Base-by-base conservation (phyloP, 1,140 invertebrate genomes). In the Nephila pilipes region DNA sequence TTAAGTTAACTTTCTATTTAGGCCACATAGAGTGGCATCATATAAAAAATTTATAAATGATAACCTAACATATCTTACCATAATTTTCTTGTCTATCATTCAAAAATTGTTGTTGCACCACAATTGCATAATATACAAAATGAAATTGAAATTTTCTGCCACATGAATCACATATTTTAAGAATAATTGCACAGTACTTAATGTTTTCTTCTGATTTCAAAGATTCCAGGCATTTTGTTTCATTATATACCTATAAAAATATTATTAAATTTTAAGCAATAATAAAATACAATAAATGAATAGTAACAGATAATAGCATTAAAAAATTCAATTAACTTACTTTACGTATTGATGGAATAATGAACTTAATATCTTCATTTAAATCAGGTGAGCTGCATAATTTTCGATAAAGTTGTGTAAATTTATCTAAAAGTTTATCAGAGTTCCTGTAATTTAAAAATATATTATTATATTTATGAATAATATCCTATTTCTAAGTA, bases 81-180 rank as follows among this genome's bases (percentile, higher is more conserved):
- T 83, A 57, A 14, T 8, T 22, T 55, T 83, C n/a, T 29, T 83
- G 81, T 22, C 4, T 89, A 60, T 89, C 57, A 6, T 93, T 93
- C 18, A 89, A 55, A 85, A 38, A 93, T 0, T 60, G 32, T 22
- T 88, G 87, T 16, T 93, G 85, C 10, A 93, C 5, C 2, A 88
- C 79, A 32, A 55, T 36, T 75, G 92, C 87, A 63, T 25, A 87
- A 36, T 63, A 89, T 14, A 93, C 57, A 81, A 87, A 93, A 20
- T 63, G n/a, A 60, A 22, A 20, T 18, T 93, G 85, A 83, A 93
- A 93, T 69, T 93, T 93, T 18, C 79, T 88, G 10, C 92, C 87
- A 89, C 69, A 83, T 14, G 46, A 18, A 55, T 93, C 32, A 80
- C 85, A 88, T 20, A 89, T 29, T 60, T 80, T 81, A 20, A 93